Percentiles rank a stretch among this genome's conserved stretches.
phyloP scores from a whole-genome alignment of 1,140 invertebrate species.

The Metaphire vulgaris region DNA sequence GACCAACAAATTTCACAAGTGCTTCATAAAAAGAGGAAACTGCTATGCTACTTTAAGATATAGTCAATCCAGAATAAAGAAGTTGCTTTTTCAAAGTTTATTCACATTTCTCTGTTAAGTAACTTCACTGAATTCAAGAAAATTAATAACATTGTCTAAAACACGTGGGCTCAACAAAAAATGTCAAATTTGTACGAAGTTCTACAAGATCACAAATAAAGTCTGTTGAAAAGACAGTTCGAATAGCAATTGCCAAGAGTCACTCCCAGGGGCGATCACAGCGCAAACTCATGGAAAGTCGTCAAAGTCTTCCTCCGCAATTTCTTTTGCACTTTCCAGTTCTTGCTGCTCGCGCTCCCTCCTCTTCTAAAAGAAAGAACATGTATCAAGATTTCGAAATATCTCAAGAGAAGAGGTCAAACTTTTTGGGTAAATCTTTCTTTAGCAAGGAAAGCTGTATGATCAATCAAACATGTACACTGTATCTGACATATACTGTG shows the following conservation, averaged over 20 bases:
- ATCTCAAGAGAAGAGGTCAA: constrained; percentile 6
- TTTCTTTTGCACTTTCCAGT: constrained; percentile 94
- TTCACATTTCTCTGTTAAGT: too few relatives aligned
- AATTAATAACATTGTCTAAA: too few relatives aligned
- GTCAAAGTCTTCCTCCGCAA: constrained; percentile 93
- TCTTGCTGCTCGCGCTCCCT: constrained; percentile 94
- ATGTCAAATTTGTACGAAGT: too few relatives aligned
- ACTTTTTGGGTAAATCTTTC: neutral
- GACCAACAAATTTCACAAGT: too few relatives aligned
- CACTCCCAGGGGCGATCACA: neutral
- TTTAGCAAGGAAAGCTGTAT: neutral
- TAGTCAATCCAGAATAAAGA: too few relatives aligned
- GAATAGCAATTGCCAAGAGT: neutral
- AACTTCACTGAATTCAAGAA: too few relatives aligned
- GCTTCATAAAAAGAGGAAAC: too few relatives aligned
- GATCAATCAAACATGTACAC: constrained; percentile 1
- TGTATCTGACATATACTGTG: neutral
- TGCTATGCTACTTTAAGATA: too few relatives aligned
- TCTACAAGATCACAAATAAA: too few relatives aligned
- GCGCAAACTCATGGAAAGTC: constrained; percentile 54
- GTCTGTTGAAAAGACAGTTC: too few relatives aligned
- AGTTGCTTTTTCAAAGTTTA: too few relatives aligned
- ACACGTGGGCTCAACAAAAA: too few relatives aligned
- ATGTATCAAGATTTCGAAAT: neutral
- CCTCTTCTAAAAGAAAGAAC: constrained; percentile 60